Evolutionary conservation across 1,140 invertebrate species (phyloP), one percentile per base, ranked within the genome.

Genomic region (Neuroterus valhalla): DNA sequence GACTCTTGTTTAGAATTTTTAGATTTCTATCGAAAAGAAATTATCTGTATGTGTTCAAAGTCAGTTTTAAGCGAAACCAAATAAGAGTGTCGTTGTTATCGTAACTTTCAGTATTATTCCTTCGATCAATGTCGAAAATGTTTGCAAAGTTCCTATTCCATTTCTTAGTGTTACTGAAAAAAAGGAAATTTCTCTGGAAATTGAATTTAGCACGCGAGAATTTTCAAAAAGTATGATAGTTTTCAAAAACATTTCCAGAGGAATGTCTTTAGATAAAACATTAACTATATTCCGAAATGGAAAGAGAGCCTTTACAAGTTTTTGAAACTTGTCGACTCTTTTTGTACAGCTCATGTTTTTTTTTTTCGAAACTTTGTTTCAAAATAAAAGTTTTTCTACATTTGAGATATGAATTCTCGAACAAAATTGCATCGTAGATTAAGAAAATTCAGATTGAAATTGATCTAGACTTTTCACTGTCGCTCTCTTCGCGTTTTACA

Each of bases 21-120:
- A 62, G 55, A 62, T 62, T 62, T 62, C 23, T 38, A 62, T 62
- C 23, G 3, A 23, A n/a, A 31, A 31, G 8, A 8, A 19, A 19
- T 10, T n/a, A 14, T 31, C n/a, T n/a, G 31, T 62, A 31, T 62
- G 55, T 62, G 55, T 62, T 62, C 55, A 62, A 26, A 62, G 55
- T 62, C 55, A 62, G 14, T 62, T 62, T 62, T 62, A 62, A 62
- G 55, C 55, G 55, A 62, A 62, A 62, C 55, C 55, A 62, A 62
- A 62, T 62, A 62, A 4, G 46, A 48, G n/a, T 19, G 46, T 31
- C 23, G 23, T 26, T 31, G 23, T 62, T 62, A 26, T 62, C 14
- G 26, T 62, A 62, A 62, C 55, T 31, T 62, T 62, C 55, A 62
- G 55, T 62, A 62, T 62, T 62, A 62, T 52, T 12, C 17, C 10